These are phyloP conservation scores for Cheilosia vernalis DNA, from an alignment of 2,888 invertebrate genomes.

Conservation along the genomic window DNA sequence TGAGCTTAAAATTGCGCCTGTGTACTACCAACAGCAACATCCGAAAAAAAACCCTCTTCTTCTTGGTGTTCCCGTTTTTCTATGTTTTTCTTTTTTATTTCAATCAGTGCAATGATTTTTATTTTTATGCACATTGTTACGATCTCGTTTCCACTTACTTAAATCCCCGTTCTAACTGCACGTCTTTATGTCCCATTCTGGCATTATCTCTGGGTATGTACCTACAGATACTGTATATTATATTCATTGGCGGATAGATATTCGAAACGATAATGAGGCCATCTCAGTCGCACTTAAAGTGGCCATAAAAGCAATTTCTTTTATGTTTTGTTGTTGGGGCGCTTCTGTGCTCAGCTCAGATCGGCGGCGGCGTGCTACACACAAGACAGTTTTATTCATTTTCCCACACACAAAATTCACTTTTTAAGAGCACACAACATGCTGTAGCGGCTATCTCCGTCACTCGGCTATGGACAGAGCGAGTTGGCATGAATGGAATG, in stretches of 20 bases:
- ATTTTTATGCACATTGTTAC: conserved; percentile 83
- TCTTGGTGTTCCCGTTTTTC: conserved; percentile 54
- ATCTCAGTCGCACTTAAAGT: conserved; percentile 83
- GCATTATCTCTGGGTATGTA: conserved; percentile 75
- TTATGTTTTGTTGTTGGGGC: conserved; percentile 74
- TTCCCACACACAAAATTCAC: conserved; percentile 77
- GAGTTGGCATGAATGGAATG: conserved; percentile 37
- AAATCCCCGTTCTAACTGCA: conserved; percentile 83
- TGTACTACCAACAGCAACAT: conserved; percentile 36
- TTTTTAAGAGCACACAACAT: conserved; percentile 58
- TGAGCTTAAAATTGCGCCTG: conserved; percentile 51
- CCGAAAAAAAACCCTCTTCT: conserved; percentile 23
- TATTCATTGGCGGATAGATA: conserved; percentile 77
- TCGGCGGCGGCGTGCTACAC: conserved; percentile 54
- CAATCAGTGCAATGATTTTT: conserved; percentile 84
- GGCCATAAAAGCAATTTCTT: conserved; percentile 80
- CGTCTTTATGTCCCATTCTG: conserved; percentile 84
- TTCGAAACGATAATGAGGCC: conserved; percentile 83
- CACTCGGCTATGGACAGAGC: neutral
- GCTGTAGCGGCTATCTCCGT: neutral
- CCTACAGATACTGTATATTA: conserved; percentile 37
- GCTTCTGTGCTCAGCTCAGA: conserved; percentile 46
- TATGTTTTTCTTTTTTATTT: conserved; percentile 78
- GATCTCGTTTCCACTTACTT: conserved; percentile 84
- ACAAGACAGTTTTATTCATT: conserved; percentile 77